Percentiles rank a stretch among this genome's conserved stretches.
These are phyloP conservation scores for Polymixis flavicincta DNA, from an alignment of 2,888 invertebrate species.

Conservation along the genomic window DNA sequence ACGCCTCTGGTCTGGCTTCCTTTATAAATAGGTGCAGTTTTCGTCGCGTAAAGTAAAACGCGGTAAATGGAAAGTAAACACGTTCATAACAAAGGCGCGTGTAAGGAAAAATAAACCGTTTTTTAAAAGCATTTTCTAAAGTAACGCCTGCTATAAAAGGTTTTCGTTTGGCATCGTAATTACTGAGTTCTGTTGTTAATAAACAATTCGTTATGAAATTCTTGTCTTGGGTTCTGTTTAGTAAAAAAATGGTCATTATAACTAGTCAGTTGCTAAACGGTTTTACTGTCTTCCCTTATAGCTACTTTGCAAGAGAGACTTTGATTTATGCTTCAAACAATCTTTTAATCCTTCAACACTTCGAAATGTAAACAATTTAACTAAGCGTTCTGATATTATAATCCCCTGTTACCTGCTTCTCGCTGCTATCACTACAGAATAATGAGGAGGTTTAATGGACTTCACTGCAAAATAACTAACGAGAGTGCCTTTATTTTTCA, in stretches of 20 bases:
- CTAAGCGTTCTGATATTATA: neutral
- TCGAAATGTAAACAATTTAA: conserved; percentile 8
- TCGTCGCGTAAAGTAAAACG: conserved; percentile 49
- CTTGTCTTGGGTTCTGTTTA: neutral
- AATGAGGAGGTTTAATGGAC: conserved; percentile 4
- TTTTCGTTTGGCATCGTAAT: conserved; percentile 47
- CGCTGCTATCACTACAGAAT: neutral
- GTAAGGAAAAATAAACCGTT: conserved; percentile 49
- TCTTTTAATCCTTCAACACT: neutral
- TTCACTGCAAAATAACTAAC: conserved; percentile 16
- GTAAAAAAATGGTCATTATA: neutral
- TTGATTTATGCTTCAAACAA: neutral
- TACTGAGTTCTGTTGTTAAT: conserved; percentile 31
- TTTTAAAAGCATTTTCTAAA: conserved; percentile 50
- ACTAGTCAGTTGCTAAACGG: neutral
- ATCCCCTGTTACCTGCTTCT: conserved; percentile 2
- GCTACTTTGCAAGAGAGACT: neutral
- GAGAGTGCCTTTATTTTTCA: conserved; percentile 18
- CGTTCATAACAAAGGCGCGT: conserved; percentile 38
- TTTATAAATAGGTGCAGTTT: conserved; percentile 62
- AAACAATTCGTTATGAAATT: conserved; percentile 18
- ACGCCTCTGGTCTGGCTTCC: conserved; percentile 17
- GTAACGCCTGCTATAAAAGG: conserved; percentile 56
- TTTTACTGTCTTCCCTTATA: neutral
- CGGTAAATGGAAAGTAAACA: conserved; percentile 58